Evolutionary conservation across 2,888 invertebrate genomes (phyloP).

Genomic region (Hecatera dysodea): DNA sequence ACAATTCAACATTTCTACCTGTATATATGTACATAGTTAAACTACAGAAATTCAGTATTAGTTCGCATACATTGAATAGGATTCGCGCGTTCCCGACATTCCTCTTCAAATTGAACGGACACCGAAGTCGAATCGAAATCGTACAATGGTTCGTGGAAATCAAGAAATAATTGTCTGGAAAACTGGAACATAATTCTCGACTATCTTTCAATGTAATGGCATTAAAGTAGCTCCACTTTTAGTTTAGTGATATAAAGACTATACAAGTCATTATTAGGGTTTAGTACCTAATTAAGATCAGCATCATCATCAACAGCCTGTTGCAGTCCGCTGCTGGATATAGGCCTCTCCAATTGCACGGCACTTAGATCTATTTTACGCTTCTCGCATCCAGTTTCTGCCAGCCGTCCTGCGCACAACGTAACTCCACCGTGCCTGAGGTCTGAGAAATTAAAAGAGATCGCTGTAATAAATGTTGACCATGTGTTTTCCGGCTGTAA

Average conservation of each 20-base stretch:
- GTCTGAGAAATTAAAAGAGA: no score
- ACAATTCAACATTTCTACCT: constrained; percentile 6
- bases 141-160: constrained; percentile 19
- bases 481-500: no score
- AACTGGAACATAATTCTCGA: constrained; percentile 5
- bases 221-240: background rate
- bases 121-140: constrained; percentile 14
- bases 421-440: no score
- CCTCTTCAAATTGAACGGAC: constrained; percentile 31
- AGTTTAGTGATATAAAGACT: background rate
- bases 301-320: no score
- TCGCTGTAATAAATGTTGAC: no score
- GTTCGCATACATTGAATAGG: constrained; percentile 15
- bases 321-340: no score
- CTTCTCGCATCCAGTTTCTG: no score
- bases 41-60: constrained; percentile 15
- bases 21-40: background rate
- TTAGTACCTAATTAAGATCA: no score
- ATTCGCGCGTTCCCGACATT: constrained; percentile 26
- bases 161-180: constrained; percentile 37
- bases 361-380: no score
- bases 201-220: background rate
- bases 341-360: no score
- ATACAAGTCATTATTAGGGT: no score
- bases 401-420: no score